Base-by-base conservation (phyloP, 2,113 vertebrate species). In the Odocoileus virginianus region DNA sequence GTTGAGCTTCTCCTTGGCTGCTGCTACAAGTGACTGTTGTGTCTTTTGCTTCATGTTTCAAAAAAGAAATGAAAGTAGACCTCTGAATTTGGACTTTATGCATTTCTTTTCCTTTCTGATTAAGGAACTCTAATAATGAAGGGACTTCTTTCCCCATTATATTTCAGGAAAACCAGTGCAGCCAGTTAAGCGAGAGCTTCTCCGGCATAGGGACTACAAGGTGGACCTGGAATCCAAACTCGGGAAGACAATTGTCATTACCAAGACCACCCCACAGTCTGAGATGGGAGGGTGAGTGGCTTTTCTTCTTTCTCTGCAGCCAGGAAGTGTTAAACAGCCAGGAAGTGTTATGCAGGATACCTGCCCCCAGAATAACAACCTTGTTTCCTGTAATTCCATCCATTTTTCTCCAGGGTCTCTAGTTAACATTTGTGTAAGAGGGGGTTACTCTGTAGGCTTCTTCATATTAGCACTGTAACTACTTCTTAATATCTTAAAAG, bases 151-250 rank as follows among this genome's bases (percentile, higher is more conserved):
- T 55, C 25, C 7, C 33, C 15, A 40, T 64, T 97, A 0, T 98
- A 7, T 97, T 98, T 74, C 96, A 99, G 99, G 99, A 97, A 99
- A 99, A 99, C 98, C 99, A 74, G 98, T 43, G 97, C 99, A 96
- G 93, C 99, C 99, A 0, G 99, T 99, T 97, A 99, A 99, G 98
- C 99, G 99, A 79, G 99, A 99, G 71, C 99, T 99, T 67, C 99
- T 99, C 89, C 99, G 99, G 23, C 99, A 99, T 99, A 98, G 99
- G 87, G 99, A 99, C 99, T 99, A 99, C 97, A 99, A 99, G 85
- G 99, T 99, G 99, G 99, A 99, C 95, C 98, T 99, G 99, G 99
- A 99, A 98, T 99, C 99, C 2, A 99, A 99, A 98, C 99, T 99
- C 98, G 99, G 99, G 8, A 99, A 99, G 98, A 99, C 99, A 92